phyloP scores from a whole-genome alignment of 1,140 invertebrate genomes.

The Sipha flava region DNA sequence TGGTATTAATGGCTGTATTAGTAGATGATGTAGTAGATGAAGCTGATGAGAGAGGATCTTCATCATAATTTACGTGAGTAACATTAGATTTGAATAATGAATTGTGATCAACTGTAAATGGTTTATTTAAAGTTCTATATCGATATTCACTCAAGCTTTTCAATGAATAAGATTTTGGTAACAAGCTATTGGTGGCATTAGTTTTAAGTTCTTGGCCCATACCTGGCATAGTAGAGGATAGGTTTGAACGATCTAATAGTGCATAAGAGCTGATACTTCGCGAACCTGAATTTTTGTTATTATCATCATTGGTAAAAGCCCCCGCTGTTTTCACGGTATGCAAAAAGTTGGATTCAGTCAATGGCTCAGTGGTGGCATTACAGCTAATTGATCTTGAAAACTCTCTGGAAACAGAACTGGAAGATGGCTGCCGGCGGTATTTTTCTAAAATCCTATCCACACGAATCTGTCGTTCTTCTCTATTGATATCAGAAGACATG shows the following conservation, averaged over 20 bases:
- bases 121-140: neutral
- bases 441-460: conserved; percentile 4
- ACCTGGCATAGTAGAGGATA: neutral
- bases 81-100: neutral
- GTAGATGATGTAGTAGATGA: neutral
- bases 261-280: conserved; percentile 8
- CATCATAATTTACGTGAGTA: neutral
- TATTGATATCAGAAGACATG: neutral
- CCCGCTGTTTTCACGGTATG: too few relatives aligned
- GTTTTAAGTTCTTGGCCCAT: neutral
- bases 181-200: neutral
- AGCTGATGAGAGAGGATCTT: neutral
- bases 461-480: neutral
- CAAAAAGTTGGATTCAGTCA: neutral
- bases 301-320: neutral
- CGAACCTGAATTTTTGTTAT: neutral
- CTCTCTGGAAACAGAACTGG: neutral
- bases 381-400: conserved; percentile 18
- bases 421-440: neutral
- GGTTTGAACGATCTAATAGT: neutral
- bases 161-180: neutral
- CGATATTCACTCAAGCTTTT: neutral
- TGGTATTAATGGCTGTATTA: neutral
- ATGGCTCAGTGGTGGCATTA: neutral
- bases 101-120: neutral